Conservation (phyloP, 2,797 vertebrate genomes). For the Botia kubotai region DNA sequence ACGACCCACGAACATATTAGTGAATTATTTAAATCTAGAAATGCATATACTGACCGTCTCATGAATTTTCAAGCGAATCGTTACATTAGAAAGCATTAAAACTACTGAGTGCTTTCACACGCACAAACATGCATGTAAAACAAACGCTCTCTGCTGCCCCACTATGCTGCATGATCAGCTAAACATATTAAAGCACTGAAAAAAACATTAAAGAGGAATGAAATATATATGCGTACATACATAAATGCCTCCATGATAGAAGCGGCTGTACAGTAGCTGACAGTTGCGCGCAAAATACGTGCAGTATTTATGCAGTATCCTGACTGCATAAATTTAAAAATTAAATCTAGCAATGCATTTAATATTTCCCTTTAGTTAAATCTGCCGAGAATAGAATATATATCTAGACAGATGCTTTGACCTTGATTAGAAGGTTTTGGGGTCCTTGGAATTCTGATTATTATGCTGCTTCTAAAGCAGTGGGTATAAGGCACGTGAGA, state of each 20-base stretch:
- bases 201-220: slow-evolving; percentile 50
- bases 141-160: neutral
- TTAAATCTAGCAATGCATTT: neutral
- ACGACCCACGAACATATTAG: neutral
- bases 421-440: slow-evolving; percentile 35
- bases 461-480: slow-evolving; percentile 26
- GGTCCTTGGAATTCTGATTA: slow-evolving; percentile 28
- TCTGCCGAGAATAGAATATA: neutral
- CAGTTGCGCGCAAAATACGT: slow-evolving; percentile 53
- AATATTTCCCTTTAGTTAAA: slow-evolving; percentile 9
- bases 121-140: neutral
- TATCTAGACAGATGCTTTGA: slow-evolving; percentile 11
- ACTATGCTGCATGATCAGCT: neutral
- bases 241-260: slow-evolving; percentile 44
- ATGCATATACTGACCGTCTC: neutral
- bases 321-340: slow-evolving; percentile 4
- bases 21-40: slow-evolving; percentile 23
- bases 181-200: slow-evolving; percentile 31
- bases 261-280: slow-evolving; percentile 39
- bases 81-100: neutral
- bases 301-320: slow-evolving; percentile 8
- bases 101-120: neutral
- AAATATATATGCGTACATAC: slow-evolving; percentile 61
- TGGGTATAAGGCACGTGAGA: neutral
- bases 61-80: neutral